Evolutionary conservation across 2,797 vertebrate genomes (phyloP).

Genomic region (Microchirus variegatus): DNA sequence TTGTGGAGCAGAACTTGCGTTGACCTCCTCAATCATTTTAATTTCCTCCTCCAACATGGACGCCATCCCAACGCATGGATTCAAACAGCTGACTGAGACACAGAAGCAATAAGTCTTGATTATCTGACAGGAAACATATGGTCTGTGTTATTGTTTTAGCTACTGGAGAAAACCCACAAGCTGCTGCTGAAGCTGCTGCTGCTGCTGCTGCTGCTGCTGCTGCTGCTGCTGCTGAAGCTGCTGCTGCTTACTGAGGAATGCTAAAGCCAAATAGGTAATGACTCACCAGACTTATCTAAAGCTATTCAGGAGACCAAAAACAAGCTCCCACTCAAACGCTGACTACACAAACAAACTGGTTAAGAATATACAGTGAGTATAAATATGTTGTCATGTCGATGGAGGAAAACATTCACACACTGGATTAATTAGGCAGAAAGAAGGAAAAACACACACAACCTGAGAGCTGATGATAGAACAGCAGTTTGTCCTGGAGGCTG

Average conservation of each 20-base stretch:
- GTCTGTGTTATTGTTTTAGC: conserved; percentile 48
- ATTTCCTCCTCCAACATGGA: conserved; percentile 31
- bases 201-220: conserved; percentile 26
- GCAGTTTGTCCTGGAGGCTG: not conserved
- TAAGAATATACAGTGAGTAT: conserved; percentile 10
- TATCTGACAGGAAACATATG: conserved; percentile 48
- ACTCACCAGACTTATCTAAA: conserved; percentile 44
- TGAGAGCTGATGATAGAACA: not conserved
- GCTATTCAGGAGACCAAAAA: conserved; percentile 39
- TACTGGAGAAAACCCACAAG: conserved; percentile 36
- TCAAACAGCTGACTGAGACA: conserved; percentile 45
- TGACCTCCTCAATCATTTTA: conserved; percentile 53
- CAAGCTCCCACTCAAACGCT: conserved; percentile 33
- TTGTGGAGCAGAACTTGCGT: conserved; percentile 22
- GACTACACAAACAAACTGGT: conserved; percentile 22
- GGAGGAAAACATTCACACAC: conserved; percentile 24
- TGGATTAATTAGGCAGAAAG: conserved; percentile 18
- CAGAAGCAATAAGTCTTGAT: conserved; percentile 47
- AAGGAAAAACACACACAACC: conserved; percentile 2
- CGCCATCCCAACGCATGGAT: conserved; percentile 33
- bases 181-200: conserved; percentile 34
- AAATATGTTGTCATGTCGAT: conserved; percentile 15
- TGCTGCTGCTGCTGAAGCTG: conserved; percentile 29
- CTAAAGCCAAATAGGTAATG: conserved; percentile 36
- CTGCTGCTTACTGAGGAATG: conserved; percentile 35